Conservation (phyloP, 2,113 vertebrate genomes). For the Illadopsis cleaveri region DNA sequence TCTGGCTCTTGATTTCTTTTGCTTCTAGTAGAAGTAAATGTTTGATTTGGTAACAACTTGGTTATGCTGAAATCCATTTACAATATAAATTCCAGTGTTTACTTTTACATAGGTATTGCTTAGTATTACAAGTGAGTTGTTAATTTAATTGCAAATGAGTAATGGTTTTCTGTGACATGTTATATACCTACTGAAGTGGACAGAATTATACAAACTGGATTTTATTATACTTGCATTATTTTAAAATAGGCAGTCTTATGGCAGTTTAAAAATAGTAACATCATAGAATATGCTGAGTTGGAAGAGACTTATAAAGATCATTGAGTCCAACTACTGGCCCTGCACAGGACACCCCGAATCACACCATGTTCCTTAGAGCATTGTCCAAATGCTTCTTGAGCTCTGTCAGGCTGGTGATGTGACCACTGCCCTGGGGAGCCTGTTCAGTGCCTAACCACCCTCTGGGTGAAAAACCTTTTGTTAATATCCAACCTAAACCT, state of each 20-base stretch:
- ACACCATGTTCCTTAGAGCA: fast-evolving
- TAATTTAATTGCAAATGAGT: background rate
- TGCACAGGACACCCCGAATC: background rate
- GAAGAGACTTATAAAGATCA: no score
- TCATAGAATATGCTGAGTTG: background rate
- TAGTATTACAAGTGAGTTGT: background rate
- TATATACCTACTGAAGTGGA: background rate
- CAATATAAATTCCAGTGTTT: background rate
- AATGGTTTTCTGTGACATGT: background rate
- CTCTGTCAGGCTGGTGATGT: background rate
- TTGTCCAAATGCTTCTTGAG: fast-evolving
- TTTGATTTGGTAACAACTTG: background rate
- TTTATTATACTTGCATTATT: background rate
- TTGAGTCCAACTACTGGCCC: fast-evolving
- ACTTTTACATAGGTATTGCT: background rate
- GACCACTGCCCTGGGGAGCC: background rate
- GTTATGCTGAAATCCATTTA: background rate
- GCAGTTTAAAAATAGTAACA: background rate
- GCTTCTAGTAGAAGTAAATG: background rate
- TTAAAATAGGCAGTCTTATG: background rate
- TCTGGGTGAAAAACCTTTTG: background rate
- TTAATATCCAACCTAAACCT: background rate
- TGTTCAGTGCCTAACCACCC: background rate
- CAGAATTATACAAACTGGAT: background rate
- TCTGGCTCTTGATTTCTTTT: background rate